Base-by-base conservation (phyloP, 2,888 invertebrate genomes). In the Torymus aiolomorphi region DNA sequence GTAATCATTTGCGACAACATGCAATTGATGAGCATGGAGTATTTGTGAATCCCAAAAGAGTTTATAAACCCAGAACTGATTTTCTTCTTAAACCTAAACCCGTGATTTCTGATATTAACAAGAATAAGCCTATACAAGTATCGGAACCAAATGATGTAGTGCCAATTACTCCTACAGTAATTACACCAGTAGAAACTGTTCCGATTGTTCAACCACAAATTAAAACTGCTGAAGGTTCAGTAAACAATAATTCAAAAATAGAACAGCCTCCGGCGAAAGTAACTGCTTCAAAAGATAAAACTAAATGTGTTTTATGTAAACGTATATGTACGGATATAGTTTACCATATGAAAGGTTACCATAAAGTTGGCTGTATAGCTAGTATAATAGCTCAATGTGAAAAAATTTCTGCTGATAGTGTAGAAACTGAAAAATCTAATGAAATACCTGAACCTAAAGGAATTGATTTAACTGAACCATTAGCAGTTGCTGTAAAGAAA, bases 281-380 rank as follows among this genome's bases (percentile, higher is more conserved):
- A 70, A 42, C 20, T 49, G 63, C 12, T 75, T 31, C 0, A 0
- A 82, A 80, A 72, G 78, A 76, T 14, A 82, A 78, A 31, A 80
- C 85, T 1, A 84, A 81, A 59, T 90, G 90, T 78, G 51, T 85
- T 16, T 83, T 90, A 5, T 90, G 90, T 74, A 84, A 86, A 24
- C 80, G 83, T 8, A 13, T 69, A 0, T 86, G 84, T 51, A 85
- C 81, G 51, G 84, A 88, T 76, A 84, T 90, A 10, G 81, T 76
- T 11, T 84, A 82, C 24, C 90, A 90, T 76, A 84, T 89, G 54
- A 83, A 82, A 14, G 85, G 85, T 20, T 90, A 89, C 76, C 90
- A 90, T 78, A 89, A 89, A 81, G 87, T 90, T 70, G 80, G 83
- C 14, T 85, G 83, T 65, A 82, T 88, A 0, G 85, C 85, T 1